Evolutionary conservation across 2,113 vertebrate genomes (phyloP).

Genomic region (Rhineura floridana): DNA sequence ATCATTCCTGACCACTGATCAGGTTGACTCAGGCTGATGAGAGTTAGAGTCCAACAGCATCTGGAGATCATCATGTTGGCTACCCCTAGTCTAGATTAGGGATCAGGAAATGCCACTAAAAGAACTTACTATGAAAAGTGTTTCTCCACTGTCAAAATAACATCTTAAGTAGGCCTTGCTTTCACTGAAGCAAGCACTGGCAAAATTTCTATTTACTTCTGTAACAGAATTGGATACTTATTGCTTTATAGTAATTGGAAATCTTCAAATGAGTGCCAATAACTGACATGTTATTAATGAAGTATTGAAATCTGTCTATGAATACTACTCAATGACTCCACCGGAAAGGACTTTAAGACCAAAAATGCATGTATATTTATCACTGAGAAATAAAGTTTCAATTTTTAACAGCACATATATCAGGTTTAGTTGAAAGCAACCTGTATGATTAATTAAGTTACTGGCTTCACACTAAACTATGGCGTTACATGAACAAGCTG

Average conservation of each 20-base stretch:
- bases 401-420: neutral
- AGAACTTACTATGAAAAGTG: neutral
- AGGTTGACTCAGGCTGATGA: no score
- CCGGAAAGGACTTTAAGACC: neutral
- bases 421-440: neutral
- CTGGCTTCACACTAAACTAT: no score
- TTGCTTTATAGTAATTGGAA: neutral
- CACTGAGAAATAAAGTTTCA: neutral
- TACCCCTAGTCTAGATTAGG: no score
- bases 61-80: no score
- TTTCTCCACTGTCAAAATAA: neutral
- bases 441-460: neutral
- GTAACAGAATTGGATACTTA: neutral
- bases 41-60: no score
- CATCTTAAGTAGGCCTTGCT: neutral
- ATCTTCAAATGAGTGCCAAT: neutral
- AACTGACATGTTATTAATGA: neutral
- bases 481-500: no score
- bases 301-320: neutral
- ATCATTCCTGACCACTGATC: no score
- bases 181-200: neutral
- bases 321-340: neutral
- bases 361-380: neutral
- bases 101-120: neutral
- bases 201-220: neutral